phyloP scores from a whole-genome alignment of 2,797 vertebrate genomes.

The Falco cherrug region DNA sequence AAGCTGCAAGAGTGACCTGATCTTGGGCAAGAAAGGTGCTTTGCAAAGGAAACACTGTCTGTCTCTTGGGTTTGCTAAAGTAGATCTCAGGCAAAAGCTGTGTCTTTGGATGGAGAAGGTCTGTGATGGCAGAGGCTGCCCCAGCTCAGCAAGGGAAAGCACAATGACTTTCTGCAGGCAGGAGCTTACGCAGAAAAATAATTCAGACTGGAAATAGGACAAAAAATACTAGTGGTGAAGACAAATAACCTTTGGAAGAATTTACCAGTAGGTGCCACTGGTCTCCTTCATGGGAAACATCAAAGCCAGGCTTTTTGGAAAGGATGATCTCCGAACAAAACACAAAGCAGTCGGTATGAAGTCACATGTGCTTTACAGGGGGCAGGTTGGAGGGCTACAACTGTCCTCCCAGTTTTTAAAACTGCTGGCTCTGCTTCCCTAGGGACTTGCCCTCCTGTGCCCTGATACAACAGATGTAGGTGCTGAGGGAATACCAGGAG shows the following conservation, averaged over 20 bases:
- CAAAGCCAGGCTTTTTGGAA: neutral
- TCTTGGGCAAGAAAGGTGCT: neutral
- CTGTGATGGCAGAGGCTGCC: neutral
- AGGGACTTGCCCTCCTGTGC: neutral
- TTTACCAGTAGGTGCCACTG: neutral
- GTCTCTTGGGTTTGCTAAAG: neutral
- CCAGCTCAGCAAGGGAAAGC: neutral
- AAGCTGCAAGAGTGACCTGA: neutral
- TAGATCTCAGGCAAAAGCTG: neutral
- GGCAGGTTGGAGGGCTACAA: neutral
- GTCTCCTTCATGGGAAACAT: neutral
- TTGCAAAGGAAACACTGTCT: neutral
- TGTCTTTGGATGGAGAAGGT: neutral
- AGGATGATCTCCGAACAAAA: neutral
- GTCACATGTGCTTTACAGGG: neutral
- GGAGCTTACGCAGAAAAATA: neutral
- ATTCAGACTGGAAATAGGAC: neutral
- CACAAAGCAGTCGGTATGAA: neutral
- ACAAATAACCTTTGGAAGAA: neutral
- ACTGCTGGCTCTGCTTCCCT: neutral
- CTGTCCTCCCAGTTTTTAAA: neutral
- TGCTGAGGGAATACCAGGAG: neutral
- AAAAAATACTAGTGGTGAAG: neutral
- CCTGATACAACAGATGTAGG: accelerated
- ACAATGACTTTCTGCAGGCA: neutral